Evolutionary conservation across 1,140 invertebrate genomes (phyloP).

Genomic region (Sitodiplosis mosellana): DNA sequence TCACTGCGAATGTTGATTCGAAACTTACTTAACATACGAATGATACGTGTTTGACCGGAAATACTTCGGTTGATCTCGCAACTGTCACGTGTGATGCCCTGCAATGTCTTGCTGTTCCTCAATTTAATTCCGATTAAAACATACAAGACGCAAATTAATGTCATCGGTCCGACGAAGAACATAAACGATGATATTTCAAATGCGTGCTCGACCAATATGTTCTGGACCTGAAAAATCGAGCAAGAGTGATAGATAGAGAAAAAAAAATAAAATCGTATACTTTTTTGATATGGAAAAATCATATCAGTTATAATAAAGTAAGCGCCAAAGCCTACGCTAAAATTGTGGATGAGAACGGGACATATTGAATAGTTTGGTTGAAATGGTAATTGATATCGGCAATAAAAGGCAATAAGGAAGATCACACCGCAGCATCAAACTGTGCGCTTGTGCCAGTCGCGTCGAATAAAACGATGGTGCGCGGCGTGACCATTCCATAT

Average conservation of each 20-base stretch:
- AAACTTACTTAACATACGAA: slow-evolving; percentile 45
- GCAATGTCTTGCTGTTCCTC: slow-evolving; percentile 27
- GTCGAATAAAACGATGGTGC: too few relatives aligned
- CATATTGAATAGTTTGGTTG: too few relatives aligned
- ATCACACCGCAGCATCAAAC: too few relatives aligned
- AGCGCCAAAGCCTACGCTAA: neutral
- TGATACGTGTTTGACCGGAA: slow-evolving; percentile 37
- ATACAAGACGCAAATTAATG: slow-evolving; percentile 67
- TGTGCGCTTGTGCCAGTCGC: too few relatives aligned
- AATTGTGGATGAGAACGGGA: too few relatives aligned
- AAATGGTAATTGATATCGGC: too few relatives aligned
- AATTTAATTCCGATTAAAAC: slow-evolving; percentile 62
- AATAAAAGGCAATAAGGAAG: too few relatives aligned
- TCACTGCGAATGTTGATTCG: neutral
- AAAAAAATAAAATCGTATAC: neutral
- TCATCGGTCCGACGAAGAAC: slow-evolving; percentile 75
- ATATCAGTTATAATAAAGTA: too few relatives aligned
- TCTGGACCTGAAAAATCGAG: slow-evolving; percentile 25
- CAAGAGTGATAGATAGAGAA: neutral
- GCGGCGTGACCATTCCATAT: too few relatives aligned
- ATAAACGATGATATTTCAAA: slow-evolving; percentile 70
- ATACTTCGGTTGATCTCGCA: slow-evolving; percentile 21
- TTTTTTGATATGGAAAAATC: too few relatives aligned
- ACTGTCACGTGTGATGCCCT: slow-evolving; percentile 16
- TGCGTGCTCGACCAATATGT: slow-evolving; percentile 44